phyloP scores from a whole-genome alignment of 2,113 vertebrate genomes.

The Platysteira castanea region DNA sequence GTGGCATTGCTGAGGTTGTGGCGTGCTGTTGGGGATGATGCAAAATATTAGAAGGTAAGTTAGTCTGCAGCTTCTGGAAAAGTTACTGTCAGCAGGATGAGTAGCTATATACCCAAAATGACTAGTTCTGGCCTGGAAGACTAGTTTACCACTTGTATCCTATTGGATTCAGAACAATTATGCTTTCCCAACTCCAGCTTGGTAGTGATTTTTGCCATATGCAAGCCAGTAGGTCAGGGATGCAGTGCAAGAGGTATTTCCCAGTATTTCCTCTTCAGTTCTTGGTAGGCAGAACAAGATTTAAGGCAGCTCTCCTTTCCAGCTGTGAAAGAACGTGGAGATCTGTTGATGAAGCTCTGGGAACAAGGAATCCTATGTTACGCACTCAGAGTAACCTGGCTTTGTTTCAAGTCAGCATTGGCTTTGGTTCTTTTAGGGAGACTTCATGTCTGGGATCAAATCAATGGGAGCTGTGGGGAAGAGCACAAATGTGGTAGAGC shows the following conservation, averaged over 20 bases:
- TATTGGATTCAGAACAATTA: neutral
- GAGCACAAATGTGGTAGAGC: neutral
- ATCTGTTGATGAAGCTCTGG: neutral
- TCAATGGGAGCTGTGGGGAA: neutral
- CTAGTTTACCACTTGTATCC: neutral
- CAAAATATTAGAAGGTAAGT: neutral
- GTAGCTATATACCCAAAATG: neutral
- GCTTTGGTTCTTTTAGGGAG: neutral
- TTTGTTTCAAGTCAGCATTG: neutral
- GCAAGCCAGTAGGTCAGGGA: neutral
- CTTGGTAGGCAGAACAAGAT: neutral
- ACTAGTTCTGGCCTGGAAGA: neutral
- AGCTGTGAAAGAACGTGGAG: neutral
- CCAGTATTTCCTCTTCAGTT: neutral
- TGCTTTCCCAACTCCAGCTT: neutral
- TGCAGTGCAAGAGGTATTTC: neutral
- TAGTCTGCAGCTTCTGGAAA: neutral
- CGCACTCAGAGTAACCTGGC: neutral
- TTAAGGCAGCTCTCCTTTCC: neutral
- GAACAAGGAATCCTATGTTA: neutral
- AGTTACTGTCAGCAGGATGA: neutral
- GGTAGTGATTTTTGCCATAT: neutral
- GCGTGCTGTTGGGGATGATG: neutral
- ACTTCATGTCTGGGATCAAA: neutral
- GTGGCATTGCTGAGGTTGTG: neutral